A percentile compares a stretch with the other conserved stretches of the same genome.
Evolutionary conservation across 1,140 invertebrate genomes (phyloP).

Genomic region (Tribolium madens): DNA sequence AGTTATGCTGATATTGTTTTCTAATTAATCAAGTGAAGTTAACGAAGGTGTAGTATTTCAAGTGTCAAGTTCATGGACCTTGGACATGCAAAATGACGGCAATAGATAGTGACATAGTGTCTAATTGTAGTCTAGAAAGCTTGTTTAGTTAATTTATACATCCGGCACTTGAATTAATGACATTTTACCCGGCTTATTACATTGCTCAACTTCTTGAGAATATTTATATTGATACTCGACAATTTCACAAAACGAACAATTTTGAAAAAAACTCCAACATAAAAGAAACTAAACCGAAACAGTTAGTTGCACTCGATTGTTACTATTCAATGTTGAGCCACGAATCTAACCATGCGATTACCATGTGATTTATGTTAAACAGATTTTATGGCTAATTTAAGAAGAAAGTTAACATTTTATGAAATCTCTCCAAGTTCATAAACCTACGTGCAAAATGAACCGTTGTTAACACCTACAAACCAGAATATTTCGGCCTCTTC

Average conservation of each 20-base stretch:
- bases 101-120: slow-evolving; percentile 21
- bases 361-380: background rate
- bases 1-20: background rate
- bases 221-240: background rate
- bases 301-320: background rate
- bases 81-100: background rate
- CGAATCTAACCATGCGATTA: background rate
- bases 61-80: slow-evolving; percentile 31
- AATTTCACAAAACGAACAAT: background rate
- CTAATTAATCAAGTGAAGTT: background rate
- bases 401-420: background rate
- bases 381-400: background rate
- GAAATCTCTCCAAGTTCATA: background rate
- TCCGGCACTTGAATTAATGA: slow-evolving; percentile 31
- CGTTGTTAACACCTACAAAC: background rate
- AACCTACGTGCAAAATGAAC: background rate
- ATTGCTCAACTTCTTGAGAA: slow-evolving; percentile 23
- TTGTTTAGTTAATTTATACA: slow-evolving; percentile 37
- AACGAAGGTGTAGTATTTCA: background rate
- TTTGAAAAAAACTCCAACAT: background rate
- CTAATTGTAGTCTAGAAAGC: slow-evolving; percentile 35
- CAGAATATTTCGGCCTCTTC: slow-evolving; percentile 16
- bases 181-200: slow-evolving; percentile 1
- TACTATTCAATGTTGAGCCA: background rate
- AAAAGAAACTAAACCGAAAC: background rate